Evolutionary conservation across 2,888 invertebrate genomes (phyloP), one percentile per base, ranked within the genome.

Genomic region (Onchidella celtica): DNA sequence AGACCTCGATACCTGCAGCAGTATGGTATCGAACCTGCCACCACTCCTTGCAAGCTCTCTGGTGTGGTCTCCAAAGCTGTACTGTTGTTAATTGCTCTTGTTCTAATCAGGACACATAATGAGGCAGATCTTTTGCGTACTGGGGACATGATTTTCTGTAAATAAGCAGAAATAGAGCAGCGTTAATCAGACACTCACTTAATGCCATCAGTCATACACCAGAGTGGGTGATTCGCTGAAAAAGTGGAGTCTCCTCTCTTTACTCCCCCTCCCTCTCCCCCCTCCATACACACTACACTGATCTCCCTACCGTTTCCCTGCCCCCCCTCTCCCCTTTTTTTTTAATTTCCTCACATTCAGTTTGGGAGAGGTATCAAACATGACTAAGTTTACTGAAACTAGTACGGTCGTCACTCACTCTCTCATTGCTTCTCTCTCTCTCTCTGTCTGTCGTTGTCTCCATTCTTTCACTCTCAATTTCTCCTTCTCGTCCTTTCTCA

Each of bases 381-480:
- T n/a, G n/a, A n/a, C n/a, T n/a, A n/a, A n/a, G n/a, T n/a, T n/a
- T n/a, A n/a, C n/a, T n/a, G n/a, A n/a, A n/a, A n/a, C n/a, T n/a
- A n/a, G n/a, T n/a, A n/a, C n/a, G n/a, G n/a, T n/a, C n/a, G n/a
- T n/a, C n/a, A n/a, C n/a, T n/a, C n/a, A n/a, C n/a, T 34, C 66
- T 3, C 32, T 21, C 29, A 3, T 34, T 34, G 11, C 29, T 34
- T 66, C 34, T 34, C 34, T 66, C 34, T 66, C 34, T 66, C 11
- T 66, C 34, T 66, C 34, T 34, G 11, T 66, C 34, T 66, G 11
- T 66, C 66, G 17, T n/a, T 66, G 6, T 66, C 29, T 66, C 66
- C 17, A 17, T 47, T 47, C 47, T 47, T 47, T 17, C 17, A 17
- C 6, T 47, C 17, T 17, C 17, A 17, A 11, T 17, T 17, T 47